Evolutionary conservation across 2,888 invertebrate genomes (phyloP), one percentile per base, ranked within the genome.

Genomic region (Dasysyrphus tricinctus): DNA sequence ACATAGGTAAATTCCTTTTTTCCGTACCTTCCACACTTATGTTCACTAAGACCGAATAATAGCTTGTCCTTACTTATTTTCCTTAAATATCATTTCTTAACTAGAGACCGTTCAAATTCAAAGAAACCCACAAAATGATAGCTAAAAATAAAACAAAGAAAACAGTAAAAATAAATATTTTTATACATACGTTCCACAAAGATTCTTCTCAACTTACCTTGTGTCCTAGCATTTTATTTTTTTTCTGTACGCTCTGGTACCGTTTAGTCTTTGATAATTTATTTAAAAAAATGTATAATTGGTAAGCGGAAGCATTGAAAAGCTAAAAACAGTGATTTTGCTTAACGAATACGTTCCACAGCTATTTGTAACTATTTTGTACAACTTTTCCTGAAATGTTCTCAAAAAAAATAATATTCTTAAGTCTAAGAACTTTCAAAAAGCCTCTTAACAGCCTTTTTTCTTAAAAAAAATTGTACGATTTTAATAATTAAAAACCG

Each of bases 311-410:
- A 7, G 47, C 8, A 16, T 16, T 9, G 3, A 47, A 9, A 16
- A 47, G 8, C 16, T 16, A 8, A 8, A 14, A 29, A 29, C 0
- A 32, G 0, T 32, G 0, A 54, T n/a, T 29, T 29, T 32, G 5
- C 5, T 0, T 0, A 6, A 29, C 1, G 0, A 14, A n/a, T 54
- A 54, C 29, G 29, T 54, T 54, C 54, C 54, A 54, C 54, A 54
- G 4, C 7, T 24, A 54, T 29, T 24, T 6, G 0, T 51, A 6
- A 3, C 24, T 5, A 24, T 9, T 12, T 14, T 14, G 0, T 5
- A 14, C 2, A 12, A 5, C 5, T 11, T 2, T 51, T 24, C 2
- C 24, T 5, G 0, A 24, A 14, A 29, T 0, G 3, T 12, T 14
- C 32, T 24, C 7, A 2, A 14, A 0, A 12, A 6, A 54, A 29